Conservation (phyloP, 1,140 invertebrate genomes). For the Papilio polyxenes region DNA sequence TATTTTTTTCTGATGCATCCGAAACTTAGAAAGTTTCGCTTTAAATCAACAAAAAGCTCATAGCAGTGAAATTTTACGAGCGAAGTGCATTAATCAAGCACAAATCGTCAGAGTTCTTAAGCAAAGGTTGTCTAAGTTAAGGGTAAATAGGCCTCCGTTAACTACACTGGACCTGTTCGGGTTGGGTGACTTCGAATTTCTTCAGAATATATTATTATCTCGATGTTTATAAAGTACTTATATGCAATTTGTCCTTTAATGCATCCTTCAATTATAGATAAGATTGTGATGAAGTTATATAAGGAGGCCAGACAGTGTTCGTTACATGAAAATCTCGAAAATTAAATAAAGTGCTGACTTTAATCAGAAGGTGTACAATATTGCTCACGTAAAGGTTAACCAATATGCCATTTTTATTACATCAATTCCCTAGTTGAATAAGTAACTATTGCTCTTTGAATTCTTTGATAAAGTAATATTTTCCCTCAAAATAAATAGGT, state of each 20-base stretch:
- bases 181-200: no score
- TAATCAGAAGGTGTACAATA: background rate
- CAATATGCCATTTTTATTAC: background rate
- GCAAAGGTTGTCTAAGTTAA: background rate
- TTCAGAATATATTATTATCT: no score
- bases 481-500: background rate
- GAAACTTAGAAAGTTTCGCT: background rate
- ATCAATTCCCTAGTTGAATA: background rate
- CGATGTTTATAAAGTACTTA: no score
- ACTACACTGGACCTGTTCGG: no score
- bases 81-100: background rate
- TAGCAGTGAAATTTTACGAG: background rate
- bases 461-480: background rate
- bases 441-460: background rate
- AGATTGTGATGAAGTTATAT: no score
- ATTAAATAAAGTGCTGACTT: no score
- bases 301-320: no score
- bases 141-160: no score
- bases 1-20: background rate
- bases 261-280: no score
- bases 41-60: background rate
- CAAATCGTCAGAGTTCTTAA: background rate
- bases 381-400: background rate
- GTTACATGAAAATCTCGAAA: no score
- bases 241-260: no score